Conservation (phyloP, 2,113 vertebrate genomes). For the chimpanzee (Pan troglodytes) region DNA sequence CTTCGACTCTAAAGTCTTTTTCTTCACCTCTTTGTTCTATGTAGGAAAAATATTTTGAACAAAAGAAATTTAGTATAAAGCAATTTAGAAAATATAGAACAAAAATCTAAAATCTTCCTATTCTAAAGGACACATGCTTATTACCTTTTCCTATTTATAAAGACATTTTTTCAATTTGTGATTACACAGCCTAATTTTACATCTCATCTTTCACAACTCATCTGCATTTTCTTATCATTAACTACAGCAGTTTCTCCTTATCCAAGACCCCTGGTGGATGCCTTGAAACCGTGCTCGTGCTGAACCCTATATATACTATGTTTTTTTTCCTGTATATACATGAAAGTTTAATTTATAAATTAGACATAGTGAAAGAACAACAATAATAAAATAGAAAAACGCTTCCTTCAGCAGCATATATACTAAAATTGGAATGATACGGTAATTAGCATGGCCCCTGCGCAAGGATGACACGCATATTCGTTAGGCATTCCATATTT, state of each 20-base stretch:
- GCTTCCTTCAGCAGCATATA: background rate
- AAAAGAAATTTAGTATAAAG: constrained; percentile 26
- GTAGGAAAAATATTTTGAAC: constrained; percentile 54
- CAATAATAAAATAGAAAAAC: background rate
- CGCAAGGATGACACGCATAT: background rate
- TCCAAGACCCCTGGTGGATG: background rate
- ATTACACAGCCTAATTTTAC: background rate
- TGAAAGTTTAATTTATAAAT: background rate
- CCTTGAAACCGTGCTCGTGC: background rate
- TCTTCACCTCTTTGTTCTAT: constrained; percentile 80
- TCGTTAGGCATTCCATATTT: background rate
- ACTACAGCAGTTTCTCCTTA: background rate
- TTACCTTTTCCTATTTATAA: background rate
- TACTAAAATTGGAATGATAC: background rate
- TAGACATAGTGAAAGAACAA: background rate
- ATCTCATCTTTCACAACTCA: background rate
- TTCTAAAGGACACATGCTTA: background rate
- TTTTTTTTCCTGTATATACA: background rate
- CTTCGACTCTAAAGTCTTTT: constrained; percentile 61
- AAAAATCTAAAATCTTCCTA: background rate
- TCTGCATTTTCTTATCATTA: background rate
- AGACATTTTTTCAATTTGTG: constrained; percentile 16
- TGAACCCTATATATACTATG: background rate
- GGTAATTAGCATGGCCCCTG: background rate
- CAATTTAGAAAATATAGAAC: constrained; percentile 23